Base-by-base conservation (phyloP, 2,113 vertebrate genomes). In the Calyptomena viridis region DNA sequence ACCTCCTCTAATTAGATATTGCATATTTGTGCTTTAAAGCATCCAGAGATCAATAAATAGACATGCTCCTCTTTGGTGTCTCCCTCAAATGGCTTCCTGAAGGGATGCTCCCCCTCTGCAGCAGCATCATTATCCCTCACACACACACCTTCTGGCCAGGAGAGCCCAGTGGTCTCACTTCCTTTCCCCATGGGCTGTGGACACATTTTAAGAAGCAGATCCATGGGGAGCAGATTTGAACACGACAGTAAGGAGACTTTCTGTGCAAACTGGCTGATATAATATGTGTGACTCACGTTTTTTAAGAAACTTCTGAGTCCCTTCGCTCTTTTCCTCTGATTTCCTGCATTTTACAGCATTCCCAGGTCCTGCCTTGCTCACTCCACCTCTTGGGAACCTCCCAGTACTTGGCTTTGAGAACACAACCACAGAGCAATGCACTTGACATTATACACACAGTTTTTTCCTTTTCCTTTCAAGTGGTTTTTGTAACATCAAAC, bases 251-350 rank as follows among this genome's bases (percentile, higher is more conserved):
- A 59, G 50, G 31, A 55, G 27, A 3, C 30, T 21, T 42, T 40
- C 49, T 35, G 3, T 8, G 16, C 23, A 16, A 8, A 6, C 19
- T 46, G 47, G 35, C 9, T 55, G 27, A 16, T 21, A 5, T 16
- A 40, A 3, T 8, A 6, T 0, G 12, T 16, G 25, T 35, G 35
- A 35, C 23, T 9, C 33, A 28, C 0, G 0, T 2, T 12, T 66
- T 84, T 35, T 77, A 60, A 83, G 44, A 19, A 56, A 49, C 33
- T 83, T 79, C 33, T 9, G 37, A 81, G 42, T 35, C 6, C 20
- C 35, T 87, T 82, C 47, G 42, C 12, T 20, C 17, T 67, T 42
- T 53, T 64, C 42, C 16, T 58, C 62, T 5, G 17, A 66, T 55
- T 74, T 13, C 2, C 2, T 39, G 23, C 7, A 37, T 81, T 77